Conservation (phyloP, 2,797 vertebrate genomes). For the Micropoecilia bifurca region DNA sequence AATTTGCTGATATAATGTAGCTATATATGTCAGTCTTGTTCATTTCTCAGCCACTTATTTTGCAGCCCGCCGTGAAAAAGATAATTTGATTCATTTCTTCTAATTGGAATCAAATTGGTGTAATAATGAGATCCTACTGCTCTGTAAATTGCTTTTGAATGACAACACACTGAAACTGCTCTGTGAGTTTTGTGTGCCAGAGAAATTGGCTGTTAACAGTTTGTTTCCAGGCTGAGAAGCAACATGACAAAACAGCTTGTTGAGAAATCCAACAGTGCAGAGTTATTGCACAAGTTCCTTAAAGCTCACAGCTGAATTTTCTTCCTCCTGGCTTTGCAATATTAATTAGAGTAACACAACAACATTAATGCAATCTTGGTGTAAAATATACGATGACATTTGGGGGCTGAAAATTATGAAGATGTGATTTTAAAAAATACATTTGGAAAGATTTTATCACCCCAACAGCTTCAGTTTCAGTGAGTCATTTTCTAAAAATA, state of each 20-base stretch:
- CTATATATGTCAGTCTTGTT: constrained; percentile 50
- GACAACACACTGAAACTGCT: constrained; percentile 53
- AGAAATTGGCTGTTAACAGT: constrained; percentile 58
- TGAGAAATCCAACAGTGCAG: constrained; percentile 59
- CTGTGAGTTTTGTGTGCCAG: constrained; percentile 30
- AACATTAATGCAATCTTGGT: background rate
- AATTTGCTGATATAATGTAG: constrained; percentile 50
- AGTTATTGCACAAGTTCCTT: constrained; percentile 68
- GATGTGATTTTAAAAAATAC: no score
- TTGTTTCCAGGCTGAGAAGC: constrained; percentile 36
- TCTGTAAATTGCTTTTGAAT: constrained; percentile 72
- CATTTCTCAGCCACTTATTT: constrained; percentile 54
- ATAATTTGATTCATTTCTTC: constrained; percentile 72
- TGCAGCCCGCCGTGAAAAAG: constrained; percentile 64
- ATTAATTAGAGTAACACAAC: constrained; percentile 48
- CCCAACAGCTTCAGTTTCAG: no score
- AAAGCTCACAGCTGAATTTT: constrained; percentile 53
- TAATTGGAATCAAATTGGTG: constrained; percentile 77
- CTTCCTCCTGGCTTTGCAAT: constrained; percentile 51
- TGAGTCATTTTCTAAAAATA: no score
- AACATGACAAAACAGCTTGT: constrained; percentile 22
- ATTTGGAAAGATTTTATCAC: no score
- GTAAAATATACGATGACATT: background rate
- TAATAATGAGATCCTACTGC: constrained; percentile 72
- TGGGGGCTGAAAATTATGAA: background rate